Base-by-base conservation (phyloP, 1,140 invertebrate species). In the Andricus grossulariae region DNA sequence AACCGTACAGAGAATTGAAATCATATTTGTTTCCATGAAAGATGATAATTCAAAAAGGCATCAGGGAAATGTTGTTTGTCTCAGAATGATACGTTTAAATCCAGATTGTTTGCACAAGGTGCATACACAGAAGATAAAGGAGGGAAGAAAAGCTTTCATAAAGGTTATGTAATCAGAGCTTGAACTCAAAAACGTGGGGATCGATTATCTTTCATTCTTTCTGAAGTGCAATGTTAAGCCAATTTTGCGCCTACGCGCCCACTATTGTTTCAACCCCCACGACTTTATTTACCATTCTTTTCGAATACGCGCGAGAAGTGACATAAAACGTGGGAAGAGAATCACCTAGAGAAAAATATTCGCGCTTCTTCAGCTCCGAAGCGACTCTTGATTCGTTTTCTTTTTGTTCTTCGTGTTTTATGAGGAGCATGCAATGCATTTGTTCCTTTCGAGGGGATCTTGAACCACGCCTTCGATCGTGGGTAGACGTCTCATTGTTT, bases 401-500 rank as follows among this genome's bases (percentile, higher is more conserved):
- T 66, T 32, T 82, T 80, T 77, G 76, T 80, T 52, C 75, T 79
- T 82, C 60, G 78, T 82, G 74, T 55, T 76, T 78, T 70, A 72
- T 71, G 71, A 74, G 15, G 60, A 72, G 71, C 39, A 73, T 72
- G 73, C 76, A 50, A 77, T 77, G 66, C 18, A 66, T 66, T 66
- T 66, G 60, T 66, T 66, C 32, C 12, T 75, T 51, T 75, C 60
- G 19, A 51, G 50, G 39, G 21, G 66, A 39, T 71, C 18, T 18
- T 13, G 49, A 73, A 32, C 50, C 80, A 82, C 80, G 77, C 77
- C 80, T 72, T 51, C 55, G 25, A 70, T 77, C 74, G 77, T 78
- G 74, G 74, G 75, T 55, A 74, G 80, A 72, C 50, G 55, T 19
- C 54, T 77, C 57, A 79, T 82, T 82, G 80, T 82, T 82, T 82